Evolutionary conservation across 92 coral and sea anemone genomes (phyloP).

Genomic region (Epizoanthus stellaris): DNA sequence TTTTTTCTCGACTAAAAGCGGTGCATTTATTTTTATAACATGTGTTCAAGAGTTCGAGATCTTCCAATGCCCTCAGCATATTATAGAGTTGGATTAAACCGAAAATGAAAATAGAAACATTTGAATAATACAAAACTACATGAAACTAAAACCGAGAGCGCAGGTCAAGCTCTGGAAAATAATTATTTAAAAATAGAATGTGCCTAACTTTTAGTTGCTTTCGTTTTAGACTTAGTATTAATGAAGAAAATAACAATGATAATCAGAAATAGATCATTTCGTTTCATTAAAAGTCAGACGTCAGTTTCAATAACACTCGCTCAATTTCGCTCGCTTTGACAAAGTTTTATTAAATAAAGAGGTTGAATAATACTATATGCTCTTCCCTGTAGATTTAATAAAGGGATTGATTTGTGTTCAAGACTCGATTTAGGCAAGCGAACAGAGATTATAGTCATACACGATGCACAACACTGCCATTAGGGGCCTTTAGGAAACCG

Average conservation of each 20-base stretch:
- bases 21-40: too few relatives aligned
- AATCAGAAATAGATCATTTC: background rate
- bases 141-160: background rate
- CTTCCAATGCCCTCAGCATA: too few relatives aligned
- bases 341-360: background rate
- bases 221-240: background rate
- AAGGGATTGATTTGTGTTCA: background rate
- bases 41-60: too few relatives aligned
- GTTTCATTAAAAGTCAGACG: background rate
- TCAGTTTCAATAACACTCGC: background rate
- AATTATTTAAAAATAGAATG: too few relatives aligned
- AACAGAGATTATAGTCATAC: background rate
- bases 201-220: background rate
- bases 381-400: background rate
- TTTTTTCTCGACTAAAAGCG: too few relatives aligned
- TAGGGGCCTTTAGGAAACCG: background rate
- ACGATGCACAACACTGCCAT: background rate
- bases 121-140: background rate
- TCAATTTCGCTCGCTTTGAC: constrained; percentile 9
- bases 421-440: background rate
- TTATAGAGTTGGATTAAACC: too few relatives aligned
- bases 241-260: background rate
- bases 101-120: too few relatives aligned
- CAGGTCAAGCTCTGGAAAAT: background rate
- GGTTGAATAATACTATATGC: background rate